phyloP scores from a whole-genome alignment of 2,888 invertebrate genomes.

The Strigamia transsilvanica region DNA sequence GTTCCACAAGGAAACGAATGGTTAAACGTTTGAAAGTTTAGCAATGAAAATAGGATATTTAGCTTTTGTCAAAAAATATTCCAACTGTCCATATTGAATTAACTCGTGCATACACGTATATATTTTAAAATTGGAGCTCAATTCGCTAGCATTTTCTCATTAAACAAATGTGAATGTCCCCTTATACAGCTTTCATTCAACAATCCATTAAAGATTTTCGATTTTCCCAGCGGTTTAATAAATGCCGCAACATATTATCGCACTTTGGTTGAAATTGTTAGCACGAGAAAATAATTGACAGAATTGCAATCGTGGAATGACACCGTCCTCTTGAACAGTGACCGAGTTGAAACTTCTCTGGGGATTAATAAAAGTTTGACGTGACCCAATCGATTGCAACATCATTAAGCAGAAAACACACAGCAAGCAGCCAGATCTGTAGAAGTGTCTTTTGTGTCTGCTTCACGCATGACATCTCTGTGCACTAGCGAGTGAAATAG shows the following conservation, averaged over 20 bases:
- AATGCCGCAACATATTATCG: neutral
- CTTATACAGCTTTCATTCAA: slow-evolving; percentile 13
- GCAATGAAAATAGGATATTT: too few relatives aligned
- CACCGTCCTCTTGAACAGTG: slow-evolving; percentile 10
- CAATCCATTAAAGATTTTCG: neutral
- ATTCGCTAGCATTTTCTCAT: neutral
- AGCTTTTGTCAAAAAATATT: too few relatives aligned
- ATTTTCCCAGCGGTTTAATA: slow-evolving; percentile 16
- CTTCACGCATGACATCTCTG: slow-evolving; percentile 30
- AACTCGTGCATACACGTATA: neutral
- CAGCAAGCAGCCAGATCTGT: slow-evolving; percentile 21
- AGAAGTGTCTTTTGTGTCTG: slow-evolving; percentile 26
- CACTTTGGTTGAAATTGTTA: neutral
- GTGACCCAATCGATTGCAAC: slow-evolving; percentile 30
- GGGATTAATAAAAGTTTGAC: slow-evolving; percentile 30
- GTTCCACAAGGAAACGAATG: too few relatives aligned
- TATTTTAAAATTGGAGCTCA: neutral
- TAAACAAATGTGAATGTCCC: neutral
- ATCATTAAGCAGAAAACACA: slow-evolving; percentile 26
- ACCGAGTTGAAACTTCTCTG: slow-evolving; percentile 17
- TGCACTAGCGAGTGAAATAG: slow-evolving; percentile 21
- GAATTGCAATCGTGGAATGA: neutral
- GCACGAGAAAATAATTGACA: slow-evolving; percentile 26
- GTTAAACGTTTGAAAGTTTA: too few relatives aligned
- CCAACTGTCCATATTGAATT: neutral